Base-by-base conservation (phyloP, 1,140 invertebrate genomes). In the Anastrepha ludens region DNA sequence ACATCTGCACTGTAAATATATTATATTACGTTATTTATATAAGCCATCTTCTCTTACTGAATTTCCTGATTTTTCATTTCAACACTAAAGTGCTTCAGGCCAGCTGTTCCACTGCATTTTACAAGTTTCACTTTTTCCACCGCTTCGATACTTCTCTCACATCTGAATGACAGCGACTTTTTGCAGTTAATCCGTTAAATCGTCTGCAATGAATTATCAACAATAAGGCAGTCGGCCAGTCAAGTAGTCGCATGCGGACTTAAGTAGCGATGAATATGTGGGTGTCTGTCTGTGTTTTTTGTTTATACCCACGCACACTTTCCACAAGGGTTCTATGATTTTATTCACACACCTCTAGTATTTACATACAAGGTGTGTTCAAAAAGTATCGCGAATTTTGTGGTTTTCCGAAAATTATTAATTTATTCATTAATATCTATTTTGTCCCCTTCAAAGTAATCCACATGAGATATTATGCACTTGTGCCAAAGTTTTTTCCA, bases 101-200 rank as follows among this genome's bases (percentile, higher is more conserved):
- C 29, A 39, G 29, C 11, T 29, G 13, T 13, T 41, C 64, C n/a
- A 67, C 64, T 3, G 29, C 29, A 29, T 29, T 29, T 29, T 29
- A 29, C 29, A 29, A 29, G 29, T 29, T 29, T 55, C 50, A 55
- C 50, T 55, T 55, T 55, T 11, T 55, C 50, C 9, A 55, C 50
- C 50, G 50, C 50, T 55, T 55, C 50, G 50, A 55, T 6, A 55
- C 29, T 29, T 55, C 50, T 55, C 50, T 11, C 50, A 17, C 41
- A 74, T 55, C n/a, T 50, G 74, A 55, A n/a, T 81, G 74, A 81
- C 74, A 81, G n/a, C 47, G 17, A 9, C 17, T 81, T 55, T 81
- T 81, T 81, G 74, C 41, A 29, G 47, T 81, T 81, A 81, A 81
- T 81, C 74, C 74, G 74, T 81, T 81, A 81, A 81, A 81, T 81